phyloP scores from a whole-genome alignment of 1,140 invertebrate species.

The Drosophila triauraria region DNA sequence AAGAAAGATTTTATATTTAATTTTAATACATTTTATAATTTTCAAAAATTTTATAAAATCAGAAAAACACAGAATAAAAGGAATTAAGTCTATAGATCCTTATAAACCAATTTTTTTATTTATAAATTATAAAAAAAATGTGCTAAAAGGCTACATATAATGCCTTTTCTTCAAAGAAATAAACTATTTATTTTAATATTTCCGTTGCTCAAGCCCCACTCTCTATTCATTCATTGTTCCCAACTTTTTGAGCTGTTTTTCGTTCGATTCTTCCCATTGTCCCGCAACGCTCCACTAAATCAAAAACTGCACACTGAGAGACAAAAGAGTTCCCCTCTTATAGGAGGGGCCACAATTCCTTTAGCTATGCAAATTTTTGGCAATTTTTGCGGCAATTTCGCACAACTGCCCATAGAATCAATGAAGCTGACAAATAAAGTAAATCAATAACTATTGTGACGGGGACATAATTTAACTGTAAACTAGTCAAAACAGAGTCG shows the following conservation, averaged over 20 bases:
- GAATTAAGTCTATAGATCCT: too few relatives aligned
- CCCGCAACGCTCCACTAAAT: conserved; percentile 35
- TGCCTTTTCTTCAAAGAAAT: not conserved
- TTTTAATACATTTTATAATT: too few relatives aligned
- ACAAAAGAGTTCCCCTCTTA: conserved; percentile 16
- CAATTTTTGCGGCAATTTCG: conserved; percentile 32
- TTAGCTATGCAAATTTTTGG: conserved; percentile 38
- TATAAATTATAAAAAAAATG: too few relatives aligned
- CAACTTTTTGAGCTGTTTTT: conserved; percentile 24
- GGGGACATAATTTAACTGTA: conserved; percentile 46
- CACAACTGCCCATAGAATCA: conserved; percentile 30
- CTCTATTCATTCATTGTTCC: conserved; percentile 32
- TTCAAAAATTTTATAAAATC: too few relatives aligned
- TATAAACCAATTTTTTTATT: too few relatives aligned
- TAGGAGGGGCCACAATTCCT: not conserved
- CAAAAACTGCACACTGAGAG: conserved; percentile 33
- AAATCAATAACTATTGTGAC: conserved; percentile 36
- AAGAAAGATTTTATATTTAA: too few relatives aligned
- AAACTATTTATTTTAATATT: not conserved
- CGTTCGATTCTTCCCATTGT: conserved; percentile 39
- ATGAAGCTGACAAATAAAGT: conserved; percentile 42
- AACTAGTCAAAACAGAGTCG: conserved; percentile 45
- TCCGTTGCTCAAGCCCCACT: not conserved
- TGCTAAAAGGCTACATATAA: too few relatives aligned
- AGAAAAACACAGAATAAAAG: too few relatives aligned